Evolutionary conservation across 2,797 vertebrate genomes (phyloP).

Genomic region (Poeciliopsis infans): DNA sequence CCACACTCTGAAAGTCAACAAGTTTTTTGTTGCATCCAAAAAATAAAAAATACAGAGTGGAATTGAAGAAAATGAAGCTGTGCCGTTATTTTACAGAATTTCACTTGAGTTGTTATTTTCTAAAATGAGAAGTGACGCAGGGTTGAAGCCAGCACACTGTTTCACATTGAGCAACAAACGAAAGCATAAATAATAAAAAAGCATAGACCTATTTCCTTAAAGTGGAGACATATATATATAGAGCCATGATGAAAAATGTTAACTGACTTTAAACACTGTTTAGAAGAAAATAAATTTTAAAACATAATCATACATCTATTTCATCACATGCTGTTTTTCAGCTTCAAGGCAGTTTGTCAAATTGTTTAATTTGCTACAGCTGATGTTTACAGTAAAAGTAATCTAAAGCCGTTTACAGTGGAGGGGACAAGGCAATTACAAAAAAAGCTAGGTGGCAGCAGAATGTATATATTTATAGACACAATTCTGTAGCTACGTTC

Average conservation of each 20-base stretch:
- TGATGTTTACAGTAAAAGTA: conserved; percentile 41
- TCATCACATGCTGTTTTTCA: background rate
- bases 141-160: background rate
- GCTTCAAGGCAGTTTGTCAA: conserved; percentile 13
- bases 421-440: conserved; percentile 20
- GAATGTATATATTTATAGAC: conserved; percentile 29
- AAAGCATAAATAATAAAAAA: conserved; percentile 6
- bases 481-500: background rate
- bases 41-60: no score
- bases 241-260: conserved; percentile 22
- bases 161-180: conserved; percentile 22
- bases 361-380: conserved; percentile 20
- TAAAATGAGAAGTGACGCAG: conserved; percentile 48
- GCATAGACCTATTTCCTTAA: background rate
- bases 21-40: background rate
- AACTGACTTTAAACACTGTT: conserved; percentile 1
- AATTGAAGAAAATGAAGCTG: background rate
- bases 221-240: background rate
- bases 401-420: conserved; percentile 33
- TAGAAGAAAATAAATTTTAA: background rate
- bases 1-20: background rate
- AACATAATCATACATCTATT: background rate
- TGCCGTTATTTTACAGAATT: conserved; percentile 10
- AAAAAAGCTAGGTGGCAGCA: conserved; percentile 15
- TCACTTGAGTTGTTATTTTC: conserved; percentile 18